Evolutionary conservation across 2,797 vertebrate genomes (phyloP), one percentile per base, ranked within the genome.

Genomic region (Orientallactaga sibirica): DNA sequence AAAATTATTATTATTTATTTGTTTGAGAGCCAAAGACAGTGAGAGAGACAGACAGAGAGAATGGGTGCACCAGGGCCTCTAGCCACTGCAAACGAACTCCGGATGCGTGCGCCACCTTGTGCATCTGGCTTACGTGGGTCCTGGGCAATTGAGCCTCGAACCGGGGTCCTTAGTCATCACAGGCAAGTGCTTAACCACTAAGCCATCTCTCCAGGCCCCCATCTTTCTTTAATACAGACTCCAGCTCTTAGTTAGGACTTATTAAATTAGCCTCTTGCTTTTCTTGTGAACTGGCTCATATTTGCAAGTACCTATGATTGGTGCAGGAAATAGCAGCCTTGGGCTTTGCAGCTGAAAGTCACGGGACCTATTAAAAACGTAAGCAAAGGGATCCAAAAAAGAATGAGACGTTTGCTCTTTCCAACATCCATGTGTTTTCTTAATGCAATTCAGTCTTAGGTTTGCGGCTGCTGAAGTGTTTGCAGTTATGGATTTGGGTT

Each of bases 401-500:
- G 16, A 55, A 66, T 33, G 55, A 68, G 79, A 77, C 12, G 78
- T 87, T 43, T 91, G 70, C 43, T 89, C n/a, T 83, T 95, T 94
- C 61, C 67, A 67, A 83, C 93, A 43, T 95, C 87, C 64, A n/a
- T 88, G 27, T 76, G 67, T 22, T 94, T 85, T 52, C 79, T 92
- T 33, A 43, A 61, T 64, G 61, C 8, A 52, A 77, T 61, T 91
- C 77, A 79, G 14, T 19, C 58, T 94, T 89, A 62, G 62, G 75
- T 90, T 83, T 78, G 61, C 71, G 71, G 27, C 19, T 86, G 73
- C 66, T 0, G 3, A 89, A 74, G 48, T 77, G 58, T 66, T 86
- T 92, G 9, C 48, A 91, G 83, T 89, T 92, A 68, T 29, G 89
- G 43, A 79, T 90, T 82, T 94, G 75, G 64, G n/a, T n/a, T 95